Evolutionary conservation across 2,888 invertebrate species (phyloP).

Genomic region (Hirtodrosophila histrioides): DNA sequence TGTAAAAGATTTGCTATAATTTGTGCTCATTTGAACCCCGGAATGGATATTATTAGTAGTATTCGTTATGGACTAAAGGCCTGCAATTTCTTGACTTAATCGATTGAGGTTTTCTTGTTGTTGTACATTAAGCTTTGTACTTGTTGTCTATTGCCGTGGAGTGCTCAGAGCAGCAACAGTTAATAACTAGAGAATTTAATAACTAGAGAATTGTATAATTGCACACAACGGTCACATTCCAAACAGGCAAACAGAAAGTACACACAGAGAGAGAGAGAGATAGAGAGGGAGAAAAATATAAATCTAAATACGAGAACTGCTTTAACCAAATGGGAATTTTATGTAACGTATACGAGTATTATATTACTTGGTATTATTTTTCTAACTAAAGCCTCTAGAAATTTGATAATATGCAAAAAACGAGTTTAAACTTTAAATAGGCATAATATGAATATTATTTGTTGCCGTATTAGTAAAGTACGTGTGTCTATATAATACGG

Average conservation of each 20-base stretch:
- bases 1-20: no score
- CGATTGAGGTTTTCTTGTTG: slow-evolving; percentile 13
- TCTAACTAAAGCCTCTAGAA: neutral
- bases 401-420: neutral
- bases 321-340: slow-evolving; percentile 22
- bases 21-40: no score
- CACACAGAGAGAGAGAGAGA: neutral
- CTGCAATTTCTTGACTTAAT: slow-evolving; percentile 28
- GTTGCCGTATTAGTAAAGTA: no score
- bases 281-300: neutral
- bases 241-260: neutral
- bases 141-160: slow-evolving; percentile 4
- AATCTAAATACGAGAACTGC: neutral
- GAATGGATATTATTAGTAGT: no score
- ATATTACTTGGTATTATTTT: neutral
- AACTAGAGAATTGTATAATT: slow-evolving; percentile 42
- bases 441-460: no score
- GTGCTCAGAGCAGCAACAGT: slow-evolving; percentile 31
- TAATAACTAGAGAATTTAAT: slow-evolving; percentile 31
- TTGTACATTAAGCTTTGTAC: slow-evolving; percentile 23
- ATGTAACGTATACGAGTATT: slow-evolving; percentile 15
- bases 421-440: no score
- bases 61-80: slow-evolving; percentile 3
- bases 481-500: no score
- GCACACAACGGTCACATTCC: slow-evolving; percentile 31